A percentile compares a stretch with the other conserved stretches of the same genome.
phyloP scores from a whole-genome alignment of 2,797 vertebrate species.

The Hyperoplus lanceolatus region DNA sequence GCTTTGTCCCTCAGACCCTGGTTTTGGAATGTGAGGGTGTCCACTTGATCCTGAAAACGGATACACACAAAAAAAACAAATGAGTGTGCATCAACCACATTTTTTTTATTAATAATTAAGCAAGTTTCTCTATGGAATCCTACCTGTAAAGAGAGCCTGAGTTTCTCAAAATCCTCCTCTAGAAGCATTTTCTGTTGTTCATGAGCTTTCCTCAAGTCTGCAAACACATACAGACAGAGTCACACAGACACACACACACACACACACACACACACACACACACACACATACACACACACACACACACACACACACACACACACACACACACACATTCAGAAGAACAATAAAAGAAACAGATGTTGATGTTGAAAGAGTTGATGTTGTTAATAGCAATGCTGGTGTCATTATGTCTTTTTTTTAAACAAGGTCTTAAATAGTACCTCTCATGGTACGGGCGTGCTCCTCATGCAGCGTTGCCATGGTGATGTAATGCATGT shows the following conservation, averaged over 20 bases:
- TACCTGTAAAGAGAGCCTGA: slow-evolving; percentile 94
- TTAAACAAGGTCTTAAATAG: slow-evolving; percentile 12
- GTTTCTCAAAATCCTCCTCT: slow-evolving; percentile 93
- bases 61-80: slow-evolving; percentile 21
- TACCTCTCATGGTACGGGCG: slow-evolving; percentile 92
- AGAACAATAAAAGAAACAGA: neutral
- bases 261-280: neutral
- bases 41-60: slow-evolving; percentile 92
- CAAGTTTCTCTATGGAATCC: neutral
- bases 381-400: slow-evolving; percentile 4
- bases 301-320: too few relatives aligned
- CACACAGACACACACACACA: too few relatives aligned
- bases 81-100: neutral
- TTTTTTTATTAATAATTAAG: neutral
- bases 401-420: slow-evolving; percentile 2
- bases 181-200: slow-evolving; percentile 92
- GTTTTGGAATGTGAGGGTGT: slow-evolving; percentile 96
- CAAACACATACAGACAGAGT: slow-evolving; percentile 21
- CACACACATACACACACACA: slow-evolving; percentile 5
- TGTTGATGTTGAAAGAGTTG: neutral
- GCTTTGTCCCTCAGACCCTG: slow-evolving; percentile 93
- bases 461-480: slow-evolving; percentile 92
- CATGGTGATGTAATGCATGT: slow-evolving; percentile 90
- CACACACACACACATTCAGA: neutral
- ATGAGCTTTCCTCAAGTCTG: slow-evolving; percentile 91